Conservation (phyloP, 2,888 invertebrate genomes). For the Stenichneumon culpator region DNA sequence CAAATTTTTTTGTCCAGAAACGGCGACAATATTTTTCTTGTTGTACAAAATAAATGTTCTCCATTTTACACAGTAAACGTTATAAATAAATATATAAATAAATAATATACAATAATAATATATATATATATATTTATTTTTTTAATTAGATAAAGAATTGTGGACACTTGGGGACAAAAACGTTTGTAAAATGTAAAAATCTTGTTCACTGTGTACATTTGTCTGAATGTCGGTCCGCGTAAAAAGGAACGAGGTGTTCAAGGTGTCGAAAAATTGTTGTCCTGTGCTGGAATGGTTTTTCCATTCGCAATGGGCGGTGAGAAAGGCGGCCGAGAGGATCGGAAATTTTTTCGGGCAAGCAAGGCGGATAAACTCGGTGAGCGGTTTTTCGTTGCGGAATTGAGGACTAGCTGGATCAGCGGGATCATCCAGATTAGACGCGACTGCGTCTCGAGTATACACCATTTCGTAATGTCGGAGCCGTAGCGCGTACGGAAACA, state of each 20-base stretch:
- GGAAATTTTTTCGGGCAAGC: slow-evolving; percentile 9
- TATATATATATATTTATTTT: no score
- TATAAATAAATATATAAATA: no score
- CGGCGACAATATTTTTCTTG: no score
- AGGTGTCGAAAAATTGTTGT: not conserved
- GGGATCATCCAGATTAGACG: slow-evolving; percentile 64
- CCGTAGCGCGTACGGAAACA: not conserved
- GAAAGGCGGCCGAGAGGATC: not conserved
- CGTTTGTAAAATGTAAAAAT: no score
- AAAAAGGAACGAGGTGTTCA: not conserved
- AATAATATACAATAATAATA: no score
- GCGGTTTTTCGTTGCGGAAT: slow-evolving; percentile 41
- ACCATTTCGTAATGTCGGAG: slow-evolving; percentile 30
- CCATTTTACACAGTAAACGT: no score
- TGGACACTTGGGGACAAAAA: no score
- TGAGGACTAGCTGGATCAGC: slow-evolving; percentile 53
- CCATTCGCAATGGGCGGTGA: slow-evolving; percentile 5
- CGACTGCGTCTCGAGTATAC: slow-evolving; percentile 31
- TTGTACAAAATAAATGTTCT: no score
- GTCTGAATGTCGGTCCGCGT: not conserved
- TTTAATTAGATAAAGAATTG: no score
- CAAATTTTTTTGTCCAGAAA: no score
- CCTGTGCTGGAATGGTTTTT: not conserved
- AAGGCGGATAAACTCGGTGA: slow-evolving; percentile 49
- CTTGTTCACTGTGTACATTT: not conserved